Conservation (phyloP, 2,113 vertebrate species). For the Notothenia rossii region DNA sequence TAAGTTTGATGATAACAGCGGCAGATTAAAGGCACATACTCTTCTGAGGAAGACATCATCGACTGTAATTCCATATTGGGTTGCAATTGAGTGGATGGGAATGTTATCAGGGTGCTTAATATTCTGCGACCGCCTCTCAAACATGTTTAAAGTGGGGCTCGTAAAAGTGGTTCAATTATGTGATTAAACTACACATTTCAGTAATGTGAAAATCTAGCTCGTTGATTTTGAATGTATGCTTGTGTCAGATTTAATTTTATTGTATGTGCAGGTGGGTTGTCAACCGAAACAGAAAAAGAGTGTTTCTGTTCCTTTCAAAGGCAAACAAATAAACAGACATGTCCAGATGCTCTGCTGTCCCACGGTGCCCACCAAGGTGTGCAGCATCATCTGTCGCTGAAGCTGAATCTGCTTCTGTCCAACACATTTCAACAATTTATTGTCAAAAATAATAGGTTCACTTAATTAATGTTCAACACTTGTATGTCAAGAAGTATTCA, state of each 20-base stretch:
- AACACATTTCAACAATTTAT: neutral
- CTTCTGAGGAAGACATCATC: slow-evolving; percentile 36
- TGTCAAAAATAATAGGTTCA: neutral
- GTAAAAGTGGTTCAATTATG: neutral
- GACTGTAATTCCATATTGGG: slow-evolving; percentile 42
- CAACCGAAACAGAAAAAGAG: neutral
- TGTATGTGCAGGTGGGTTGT: neutral
- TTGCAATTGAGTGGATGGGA: slow-evolving; percentile 18
- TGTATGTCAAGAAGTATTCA: neutral
- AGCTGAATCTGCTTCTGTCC: slow-evolving; percentile 14
- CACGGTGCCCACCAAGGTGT: slow-evolving; percentile 43
- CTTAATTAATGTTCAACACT: neutral
- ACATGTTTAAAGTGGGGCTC: slow-evolving; percentile 17
- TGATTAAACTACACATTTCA: neutral
- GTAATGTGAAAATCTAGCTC: neutral
- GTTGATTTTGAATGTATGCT: slow-evolving; percentile 4
- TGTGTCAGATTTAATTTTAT: slow-evolving; percentile 7
- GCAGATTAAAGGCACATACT: slow-evolving; percentile 54
- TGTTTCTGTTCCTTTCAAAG: slow-evolving; percentile 32
- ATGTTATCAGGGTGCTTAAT: slow-evolving; percentile 52
- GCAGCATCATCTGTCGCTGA: slow-evolving; percentile 36
- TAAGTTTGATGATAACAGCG: slow-evolving; percentile 61
- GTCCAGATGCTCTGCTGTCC: slow-evolving; percentile 42
- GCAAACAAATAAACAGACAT: slow-evolving; percentile 38
- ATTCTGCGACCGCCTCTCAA: slow-evolving; percentile 32